Evolutionary conservation across 2,113 vertebrate species (phyloP), one percentile per base, ranked within the genome.

Genomic region (Upupa epops): DNA sequence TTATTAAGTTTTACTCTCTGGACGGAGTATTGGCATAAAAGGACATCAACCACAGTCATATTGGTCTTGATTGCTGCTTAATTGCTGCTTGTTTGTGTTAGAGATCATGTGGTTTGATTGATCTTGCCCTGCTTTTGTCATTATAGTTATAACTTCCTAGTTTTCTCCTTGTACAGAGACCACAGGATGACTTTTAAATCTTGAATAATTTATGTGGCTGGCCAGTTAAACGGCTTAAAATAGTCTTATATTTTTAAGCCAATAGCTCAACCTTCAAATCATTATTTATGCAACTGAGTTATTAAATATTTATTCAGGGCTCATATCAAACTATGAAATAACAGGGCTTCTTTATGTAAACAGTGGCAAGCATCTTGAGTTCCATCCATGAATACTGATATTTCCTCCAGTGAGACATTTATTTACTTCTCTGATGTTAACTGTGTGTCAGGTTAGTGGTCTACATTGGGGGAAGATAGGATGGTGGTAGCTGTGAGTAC

Each of bases 51-150:
- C 79, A 83, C 92, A 89, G 78, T 89, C 80, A 95, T 86, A 92
- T 95, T 96, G 86, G 76, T 90, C 83, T 94, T 91, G 83, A 97
- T 96, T 95, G 83, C 96, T 96, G 93, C 92, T 96, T 96, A 97
- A 96, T 97, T 97, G 92, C 93, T 96, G 93, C 94, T 96, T 96
- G 90, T 96, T 97, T 97, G 93, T 95, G 74, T 97, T 96, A 86
- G 78, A 49, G 77, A 87, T 93, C 95, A 61, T 96, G 81, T 91
- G 94, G 88, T 96, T 96, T 95, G 81, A 97, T 97, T 97, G 94
- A 96, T 97, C 92, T 89, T 94, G 83, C 83, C 93, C 92, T 94
- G 94, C 89, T 96, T 96, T 95, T 92, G 88, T 94, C 92, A 95
- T 92, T 95, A 94, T 72, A 92, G 83, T 94, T 94, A 54, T 82